Conservation (phyloP, 2,113 vertebrate species). For the Oncorhynchus masou region DNA sequence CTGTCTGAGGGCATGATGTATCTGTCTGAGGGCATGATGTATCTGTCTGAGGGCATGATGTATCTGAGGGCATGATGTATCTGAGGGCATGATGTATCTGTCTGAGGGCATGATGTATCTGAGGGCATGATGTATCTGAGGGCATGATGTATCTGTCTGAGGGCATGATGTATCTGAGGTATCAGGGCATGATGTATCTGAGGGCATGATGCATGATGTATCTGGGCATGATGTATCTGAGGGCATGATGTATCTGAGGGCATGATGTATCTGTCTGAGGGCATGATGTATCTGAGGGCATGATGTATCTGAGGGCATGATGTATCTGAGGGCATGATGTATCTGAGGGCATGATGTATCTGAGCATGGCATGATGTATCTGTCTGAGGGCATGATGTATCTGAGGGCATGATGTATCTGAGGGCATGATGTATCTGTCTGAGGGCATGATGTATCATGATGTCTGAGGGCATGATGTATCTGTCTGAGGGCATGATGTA, state of each 20-base stretch:
- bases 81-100: too few relatives aligned
- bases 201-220: background rate
- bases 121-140: background rate
- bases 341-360: background rate
- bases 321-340: background rate
- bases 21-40: background rate
- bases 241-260: too few relatives aligned
- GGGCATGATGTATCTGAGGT: too few relatives aligned
- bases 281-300: background rate
- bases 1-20: too few relatives aligned
- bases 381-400: background rate
- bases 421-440: background rate
- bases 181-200: background rate
- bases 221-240: background rate
- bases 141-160: background rate
- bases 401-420: background rate
- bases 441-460: background rate
- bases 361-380: background rate
- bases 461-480: too few relatives aligned
- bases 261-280: too few relatives aligned
- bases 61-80: background rate
- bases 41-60: too few relatives aligned
- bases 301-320: background rate
- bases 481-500: background rate
- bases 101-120: background rate